Evolutionary conservation across 2,113 vertebrate species (phyloP).

Genomic region (Pituophis catenifer): DNA sequence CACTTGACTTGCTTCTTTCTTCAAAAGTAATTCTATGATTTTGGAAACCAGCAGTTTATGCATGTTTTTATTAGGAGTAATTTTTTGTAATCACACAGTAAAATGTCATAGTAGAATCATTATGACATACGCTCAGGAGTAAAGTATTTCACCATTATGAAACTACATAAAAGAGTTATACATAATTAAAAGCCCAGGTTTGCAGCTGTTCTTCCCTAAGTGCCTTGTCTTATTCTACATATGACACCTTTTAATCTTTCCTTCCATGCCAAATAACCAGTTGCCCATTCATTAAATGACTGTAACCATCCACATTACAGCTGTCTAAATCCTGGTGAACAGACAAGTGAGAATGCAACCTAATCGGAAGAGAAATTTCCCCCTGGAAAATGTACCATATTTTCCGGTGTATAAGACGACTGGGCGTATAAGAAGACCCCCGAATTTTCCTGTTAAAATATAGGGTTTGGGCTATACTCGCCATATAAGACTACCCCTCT

Average conservation of each 20-base stretch:
- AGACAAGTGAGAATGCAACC: background rate
- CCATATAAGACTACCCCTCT: too few species aligned
- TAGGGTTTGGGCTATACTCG: too few species aligned
- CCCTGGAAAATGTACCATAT: too few species aligned
- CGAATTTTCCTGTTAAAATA: too few species aligned
- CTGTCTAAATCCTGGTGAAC: background rate
- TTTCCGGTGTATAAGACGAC: too few species aligned
- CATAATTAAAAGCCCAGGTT: background rate
- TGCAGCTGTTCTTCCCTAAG: background rate
- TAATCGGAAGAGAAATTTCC: too few species aligned
- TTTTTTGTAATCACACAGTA: slow-evolving; percentile 37
- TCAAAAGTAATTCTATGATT: background rate
- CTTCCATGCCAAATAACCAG: background rate
- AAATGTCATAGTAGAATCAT: slow-evolving; percentile 35
- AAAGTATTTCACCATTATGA: background rate
- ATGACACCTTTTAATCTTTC: background rate
- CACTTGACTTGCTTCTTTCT: background rate
- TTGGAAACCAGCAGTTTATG: slow-evolving; percentile 7
- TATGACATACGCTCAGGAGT: slow-evolving; percentile 1
- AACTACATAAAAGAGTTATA: background rate
- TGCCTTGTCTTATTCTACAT: background rate
- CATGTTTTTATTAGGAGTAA: slow-evolving; percentile 22
- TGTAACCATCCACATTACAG: background rate
- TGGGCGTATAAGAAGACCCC: too few species aligned
- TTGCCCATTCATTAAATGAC: background rate